These are phyloP conservation scores for Saturnia pavonia DNA, from an alignment of 2,888 invertebrate genomes.

Conservation along the genomic window DNA sequence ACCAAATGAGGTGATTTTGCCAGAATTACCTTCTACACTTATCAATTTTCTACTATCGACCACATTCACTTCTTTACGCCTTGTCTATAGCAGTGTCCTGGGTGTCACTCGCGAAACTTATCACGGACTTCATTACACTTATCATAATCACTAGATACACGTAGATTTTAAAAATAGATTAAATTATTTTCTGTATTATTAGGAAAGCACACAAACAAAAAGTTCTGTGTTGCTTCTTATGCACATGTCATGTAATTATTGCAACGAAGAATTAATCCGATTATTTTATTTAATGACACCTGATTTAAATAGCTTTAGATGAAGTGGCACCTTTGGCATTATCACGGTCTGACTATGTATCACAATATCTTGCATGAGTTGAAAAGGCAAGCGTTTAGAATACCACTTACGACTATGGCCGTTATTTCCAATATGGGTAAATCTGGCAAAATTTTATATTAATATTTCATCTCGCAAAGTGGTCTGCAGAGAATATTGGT, in stretches of 20 bases:
- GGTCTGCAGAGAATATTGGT: slow-evolving; percentile 60
- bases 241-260: slow-evolving; percentile 28
- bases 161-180: slow-evolving; percentile 26
- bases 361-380: slow-evolving; percentile 67
- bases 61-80: slow-evolving; percentile 70
- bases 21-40: slow-evolving; percentile 78
- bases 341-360: slow-evolving; percentile 47
- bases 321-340: slow-evolving; percentile 69
- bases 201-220: slow-evolving; percentile 4
- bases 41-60: slow-evolving; percentile 51
- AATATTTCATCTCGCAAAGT: slow-evolving; percentile 44
- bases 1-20: slow-evolving; percentile 81
- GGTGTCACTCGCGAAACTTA: slow-evolving; percentile 66
- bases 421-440: slow-evolving; percentile 78
- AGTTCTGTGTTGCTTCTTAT: slow-evolving; percentile 37
- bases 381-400: slow-evolving; percentile 68
- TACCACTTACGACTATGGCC: slow-evolving; percentile 65
- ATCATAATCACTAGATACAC: slow-evolving; percentile 20
- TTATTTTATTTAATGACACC: slow-evolving; percentile 25
- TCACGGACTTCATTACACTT: slow-evolving; percentile 30
- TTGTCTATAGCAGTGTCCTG: slow-evolving; percentile 63
- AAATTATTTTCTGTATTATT: slow-evolving; percentile 3
- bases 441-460: slow-evolving; percentile 75
- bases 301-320: slow-evolving; percentile 42
- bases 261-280: background rate